phyloP scores from a whole-genome alignment of 2,888 invertebrate species.

The Monoplex corrugatus region DNA sequence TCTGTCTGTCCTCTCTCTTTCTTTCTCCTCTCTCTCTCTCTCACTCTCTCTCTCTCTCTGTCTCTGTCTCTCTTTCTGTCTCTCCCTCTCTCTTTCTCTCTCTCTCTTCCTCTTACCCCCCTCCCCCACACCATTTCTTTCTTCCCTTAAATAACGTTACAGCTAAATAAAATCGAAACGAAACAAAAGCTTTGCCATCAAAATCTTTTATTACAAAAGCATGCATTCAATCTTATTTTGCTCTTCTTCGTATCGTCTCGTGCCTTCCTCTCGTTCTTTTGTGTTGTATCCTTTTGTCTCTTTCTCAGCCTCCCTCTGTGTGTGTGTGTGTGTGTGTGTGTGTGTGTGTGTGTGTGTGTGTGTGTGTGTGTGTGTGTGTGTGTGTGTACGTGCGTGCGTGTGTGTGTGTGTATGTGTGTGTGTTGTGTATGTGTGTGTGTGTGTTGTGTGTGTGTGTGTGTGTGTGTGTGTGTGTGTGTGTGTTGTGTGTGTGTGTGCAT shows the following conservation, averaged over 20 bases:
- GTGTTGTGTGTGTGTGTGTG: no score
- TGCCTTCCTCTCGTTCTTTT: no score
- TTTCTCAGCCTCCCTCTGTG: not conserved
- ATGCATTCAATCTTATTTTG: no score
- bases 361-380: not conserved
- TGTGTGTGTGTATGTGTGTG: no score
- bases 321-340: not conserved
- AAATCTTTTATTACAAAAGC: no score
- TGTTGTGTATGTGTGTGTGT: no score
- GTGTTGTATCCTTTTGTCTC: not conserved
- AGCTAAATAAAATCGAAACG: not conserved
- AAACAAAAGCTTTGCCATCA: no score
- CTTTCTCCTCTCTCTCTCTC: not conserved
- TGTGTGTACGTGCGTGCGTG: not conserved
- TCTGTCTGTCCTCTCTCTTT: not conserved
- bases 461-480: no score
- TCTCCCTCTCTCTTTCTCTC: not conserved
- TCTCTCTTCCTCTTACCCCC: not conserved
- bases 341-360: not conserved
- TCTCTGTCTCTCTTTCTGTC: constrained; percentile 21
- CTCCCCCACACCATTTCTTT: not conserved
- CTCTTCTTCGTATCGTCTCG: no score
- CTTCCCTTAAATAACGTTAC: not conserved
- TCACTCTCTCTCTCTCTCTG: constrained; percentile 34
- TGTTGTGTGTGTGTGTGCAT: no score